These are phyloP conservation scores for Saguinus midas DNA, from an alignment of 2,113 vertebrate genomes.

Conservation along the genomic window DNA sequence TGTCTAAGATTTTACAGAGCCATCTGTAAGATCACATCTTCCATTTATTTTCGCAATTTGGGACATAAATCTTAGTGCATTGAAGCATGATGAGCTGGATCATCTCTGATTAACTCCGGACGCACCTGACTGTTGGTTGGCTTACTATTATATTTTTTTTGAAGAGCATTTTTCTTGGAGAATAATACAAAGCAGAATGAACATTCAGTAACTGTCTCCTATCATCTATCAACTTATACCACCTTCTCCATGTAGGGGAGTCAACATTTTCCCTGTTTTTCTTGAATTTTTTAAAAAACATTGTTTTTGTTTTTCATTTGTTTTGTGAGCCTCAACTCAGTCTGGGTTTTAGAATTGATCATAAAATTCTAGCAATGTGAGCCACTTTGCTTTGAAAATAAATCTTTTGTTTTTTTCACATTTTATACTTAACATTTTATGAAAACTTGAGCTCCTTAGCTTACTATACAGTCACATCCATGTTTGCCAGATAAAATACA, in stretches of 20 bases:
- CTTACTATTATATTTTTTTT: not conserved
- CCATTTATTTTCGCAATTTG: not conserved
- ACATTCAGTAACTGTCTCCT: not conserved
- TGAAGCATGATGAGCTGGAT: not conserved
- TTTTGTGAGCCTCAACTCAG: not conserved
- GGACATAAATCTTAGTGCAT: not conserved
- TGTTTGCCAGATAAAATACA: not conserved
- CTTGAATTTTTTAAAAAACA: not conserved
- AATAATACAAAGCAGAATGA: not conserved
- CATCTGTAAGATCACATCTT: not conserved
- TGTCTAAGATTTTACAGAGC: not conserved
- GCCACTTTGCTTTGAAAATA: conserved; percentile 25
- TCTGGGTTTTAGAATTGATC: not conserved
- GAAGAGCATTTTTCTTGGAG: not conserved
- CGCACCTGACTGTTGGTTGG: not conserved
- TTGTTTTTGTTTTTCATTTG: not conserved
- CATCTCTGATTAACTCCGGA: not conserved
- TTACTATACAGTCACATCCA: not conserved
- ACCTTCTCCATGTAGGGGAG: not conserved
- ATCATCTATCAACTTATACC: not conserved
- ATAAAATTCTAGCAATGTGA: not conserved
- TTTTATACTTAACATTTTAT: not conserved
- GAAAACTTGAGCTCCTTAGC: not conserved
- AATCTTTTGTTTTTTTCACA: not conserved
- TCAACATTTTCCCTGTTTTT: not conserved